A percentile compares a stretch with the other conserved stretches of the same genome.
phyloP scores from a whole-genome alignment of 1,140 invertebrate genomes.

The Drosophila baimaii region DNA sequence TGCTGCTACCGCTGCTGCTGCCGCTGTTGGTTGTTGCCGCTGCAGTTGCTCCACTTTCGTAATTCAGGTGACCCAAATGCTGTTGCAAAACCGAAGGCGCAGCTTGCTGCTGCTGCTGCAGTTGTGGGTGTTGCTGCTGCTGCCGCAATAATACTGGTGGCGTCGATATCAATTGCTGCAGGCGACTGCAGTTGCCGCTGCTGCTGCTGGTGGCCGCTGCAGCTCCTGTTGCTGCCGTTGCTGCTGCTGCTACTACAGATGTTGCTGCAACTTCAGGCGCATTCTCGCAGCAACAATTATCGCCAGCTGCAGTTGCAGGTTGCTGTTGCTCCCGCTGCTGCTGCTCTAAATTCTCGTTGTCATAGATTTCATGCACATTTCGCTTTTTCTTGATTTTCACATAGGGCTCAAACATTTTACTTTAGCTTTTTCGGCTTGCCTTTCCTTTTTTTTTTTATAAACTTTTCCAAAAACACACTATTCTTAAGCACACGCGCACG shows the following conservation, averaged over 20 bases:
- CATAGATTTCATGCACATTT: slow-evolving; percentile 78
- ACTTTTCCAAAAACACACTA: slow-evolving; percentile 41
- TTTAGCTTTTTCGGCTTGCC: slow-evolving; percentile 43
- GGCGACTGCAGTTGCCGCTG: slow-evolving; percentile 75
- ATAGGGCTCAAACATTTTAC: slow-evolving; percentile 84
- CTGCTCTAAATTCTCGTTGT: slow-evolving; percentile 75
- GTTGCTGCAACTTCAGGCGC: slow-evolving; percentile 42
- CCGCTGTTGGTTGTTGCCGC: slow-evolving; percentile 41
- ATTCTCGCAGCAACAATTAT: slow-evolving; percentile 81
- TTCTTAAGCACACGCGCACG: slow-evolving; percentile 22
- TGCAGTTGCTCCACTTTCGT: slow-evolving; percentile 82
- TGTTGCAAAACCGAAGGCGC: slow-evolving; percentile 83
- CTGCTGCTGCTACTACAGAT: slow-evolving; percentile 18
- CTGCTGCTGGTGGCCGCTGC: slow-evolving; percentile 54
- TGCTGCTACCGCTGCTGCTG: slow-evolving; percentile 36
- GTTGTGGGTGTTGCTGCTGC: slow-evolving; percentile 61
- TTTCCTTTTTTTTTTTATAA: slow-evolving; percentile 8
- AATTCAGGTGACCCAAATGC: slow-evolving; percentile 84
- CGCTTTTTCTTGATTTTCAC: slow-evolving; percentile 84
- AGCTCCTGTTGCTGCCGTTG: slow-evolving; percentile 43
- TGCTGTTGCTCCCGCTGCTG: slow-evolving; percentile 46
- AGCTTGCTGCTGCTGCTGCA: slow-evolving; percentile 36
- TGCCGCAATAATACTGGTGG: slow-evolving; percentile 82
- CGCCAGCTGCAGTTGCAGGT: slow-evolving; percentile 40
- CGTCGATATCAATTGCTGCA: slow-evolving; percentile 84